Evolutionary conservation across 2,113 vertebrate genomes (phyloP), one percentile per base, ranked within the genome.

Genomic region (Neotragus moschatus): DNA sequence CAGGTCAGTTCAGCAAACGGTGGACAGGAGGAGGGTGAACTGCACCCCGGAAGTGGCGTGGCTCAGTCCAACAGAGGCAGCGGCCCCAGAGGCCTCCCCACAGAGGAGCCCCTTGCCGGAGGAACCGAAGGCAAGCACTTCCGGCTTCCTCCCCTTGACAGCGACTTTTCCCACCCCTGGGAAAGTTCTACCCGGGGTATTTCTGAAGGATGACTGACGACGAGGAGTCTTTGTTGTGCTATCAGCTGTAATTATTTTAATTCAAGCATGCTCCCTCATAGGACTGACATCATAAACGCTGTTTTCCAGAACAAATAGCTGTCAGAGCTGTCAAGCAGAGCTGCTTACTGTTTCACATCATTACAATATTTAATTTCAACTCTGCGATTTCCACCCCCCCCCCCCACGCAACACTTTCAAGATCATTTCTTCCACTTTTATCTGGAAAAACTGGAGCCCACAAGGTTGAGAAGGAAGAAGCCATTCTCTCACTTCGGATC

Each of bases 291-390:
- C 97, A 96, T 98, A 98, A 98, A 98, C 95, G 98, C 98, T 98
- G 98, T 98, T 99, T 99, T 98, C 98, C 98, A 96, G 98, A 98
- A 98, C 98, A 98, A 97, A 98, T 97, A 98, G 98, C 98, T 99
- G 98, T 99, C 99, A 99, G 93, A 94, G 97, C 98, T 98, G 98
- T 98, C 99, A 98, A 97, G 98, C 96, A 85, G 98, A 96, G 98
- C 97, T 98, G 99, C 98, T 99, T 98, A 98, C 98, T 99, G 98
- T 98, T 98, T 99, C 97, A 98, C 98, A 98, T 98, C 98, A 98
- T 98, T 97, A 98, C 96, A 58, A 98, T 98, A 98, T 99, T 99
- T 99, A 97, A 98, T 98, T 99, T 98, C 98, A 98, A 98, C 97
- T 98, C 95, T 5, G 63, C 70, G 88, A 95, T 96, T 97, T 98